Evolutionary conservation across 92 coral and sea anemone genomes (phyloP), one percentile per base, ranked within the genome.

Genomic region (Montipora capitata): DNA sequence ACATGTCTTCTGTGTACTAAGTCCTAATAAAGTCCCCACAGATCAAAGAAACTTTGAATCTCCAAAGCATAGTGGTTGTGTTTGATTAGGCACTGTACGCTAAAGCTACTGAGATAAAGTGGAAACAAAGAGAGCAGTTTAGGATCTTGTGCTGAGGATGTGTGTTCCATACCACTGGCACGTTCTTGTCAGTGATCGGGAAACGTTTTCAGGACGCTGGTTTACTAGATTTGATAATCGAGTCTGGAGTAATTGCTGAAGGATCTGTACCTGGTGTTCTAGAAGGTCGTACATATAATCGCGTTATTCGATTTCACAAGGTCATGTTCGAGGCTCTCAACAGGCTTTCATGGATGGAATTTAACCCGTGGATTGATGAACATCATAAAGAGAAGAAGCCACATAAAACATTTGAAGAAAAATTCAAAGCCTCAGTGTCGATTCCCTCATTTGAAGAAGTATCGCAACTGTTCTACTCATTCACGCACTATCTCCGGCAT

Each of bases 21-120:
- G 72, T 93, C 74, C 70, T 90, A 18, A n/a, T 41, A 14, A 65
- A 72, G 13, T 89, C 93, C 45, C 67, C 76, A n/a, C 45, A 90
- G 74, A 86, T 90, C 81, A 91, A 85, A 65, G 87, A 86, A 67
- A 35, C 63, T 8, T 86, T 86, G n/a, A 80, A 63, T n/a, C 54
- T 93, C 58, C 35, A 88, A 14, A 78, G 66, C 71, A 78, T 89
- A 44, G 93, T 92, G 15, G 81, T 89, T 41, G 95, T 89, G 11
- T 89, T 92, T 72, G 95, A 92, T 56, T 91, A 92, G 71, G 95
- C 93, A 40, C 88, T 20, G 87, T 64, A 64, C 3, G 42, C 69
- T 15, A 64, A 64, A 16, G 40, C 69, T 64, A 64, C 69, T 15
- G 69, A 93, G 79, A 89, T 89, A 15, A 35, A 48, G 41, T 89